Evolutionary conservation across 2,113 vertebrate genomes (phyloP), one percentile per base, ranked within the genome.

Genomic region (Cromileptes altivelis): DNA sequence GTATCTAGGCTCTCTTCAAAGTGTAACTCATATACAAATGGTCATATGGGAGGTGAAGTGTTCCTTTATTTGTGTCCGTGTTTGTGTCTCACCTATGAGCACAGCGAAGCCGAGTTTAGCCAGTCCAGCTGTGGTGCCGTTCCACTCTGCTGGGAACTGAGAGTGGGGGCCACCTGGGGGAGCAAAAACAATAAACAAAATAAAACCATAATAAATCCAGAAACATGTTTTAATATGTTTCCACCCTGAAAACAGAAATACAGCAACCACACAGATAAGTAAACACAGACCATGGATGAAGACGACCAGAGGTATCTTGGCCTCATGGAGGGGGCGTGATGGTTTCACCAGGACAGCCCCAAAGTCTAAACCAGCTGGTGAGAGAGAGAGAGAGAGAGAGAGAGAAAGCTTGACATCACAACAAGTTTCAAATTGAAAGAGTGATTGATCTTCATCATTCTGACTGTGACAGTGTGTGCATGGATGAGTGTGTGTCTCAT

Each of bases 161-260:
- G 96, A 91, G 2, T 97, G 96, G 17, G 97, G 97, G 0, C 97
- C 97, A 62, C 97, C 97, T 97, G 81, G 19, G 6, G 19, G 49
- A 49, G 33, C 19, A 79, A 76, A 76, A 10, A 68, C 33, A 9
- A 49, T 10, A 45, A 1, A 14, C 42, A 19, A 13, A 25, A 55
- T 3, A n/a, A 55, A 61, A 19, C 19, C 23, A 52, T 17, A n/a
- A 7, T 25, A 33, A 10, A n/a, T 25, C n/a, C 30, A 67, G 23
- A 18, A 56, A 69, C 4, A 52, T 33, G 18, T 42, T 50, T 49
- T 21, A 61, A 53, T 25, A 47, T 21, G 3, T 45, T 40, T 13
- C 19, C 6, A 25, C 27, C 17, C 4, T 21, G 6, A 15, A 14
- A 23, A 49, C 33, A 52, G 5, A 61, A 72, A 87, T 52, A 45